Conservation (phyloP, 2,888 invertebrate species). For the Zygogramma bicolorata region DNA sequence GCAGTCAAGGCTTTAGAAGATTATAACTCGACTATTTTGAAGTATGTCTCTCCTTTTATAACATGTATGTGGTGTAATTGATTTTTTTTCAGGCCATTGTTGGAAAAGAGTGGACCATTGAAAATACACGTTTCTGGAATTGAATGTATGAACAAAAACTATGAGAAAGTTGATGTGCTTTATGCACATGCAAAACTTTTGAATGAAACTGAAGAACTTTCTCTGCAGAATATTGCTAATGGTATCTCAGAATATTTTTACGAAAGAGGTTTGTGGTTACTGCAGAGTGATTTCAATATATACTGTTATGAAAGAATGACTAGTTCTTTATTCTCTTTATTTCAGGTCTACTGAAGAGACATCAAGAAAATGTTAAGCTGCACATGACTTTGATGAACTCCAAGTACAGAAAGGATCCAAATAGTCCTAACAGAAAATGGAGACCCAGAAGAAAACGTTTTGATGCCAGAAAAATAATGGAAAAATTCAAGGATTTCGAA, state of each 20-base stretch:
- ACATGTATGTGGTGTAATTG: no score
- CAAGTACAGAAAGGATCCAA: constrained; percentile 49
- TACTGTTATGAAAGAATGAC: background rate
- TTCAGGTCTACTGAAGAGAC: constrained; percentile 70
- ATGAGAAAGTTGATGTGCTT: constrained; percentile 81
- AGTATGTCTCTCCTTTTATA: no score
- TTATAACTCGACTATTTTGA: constrained; percentile 74
- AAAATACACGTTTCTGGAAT: constrained; percentile 79
- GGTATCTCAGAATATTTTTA: constrained; percentile 72
- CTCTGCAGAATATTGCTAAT: constrained; percentile 76
- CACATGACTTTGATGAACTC: constrained; percentile 79
- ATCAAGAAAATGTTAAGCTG: constrained; percentile 78
- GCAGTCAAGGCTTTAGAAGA: constrained; percentile 75
- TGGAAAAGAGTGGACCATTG: constrained; percentile 54
- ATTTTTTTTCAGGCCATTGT: constrained; percentile 56
- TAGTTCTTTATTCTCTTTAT: background rate
- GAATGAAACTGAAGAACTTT: constrained; percentile 66
- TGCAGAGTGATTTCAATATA: constrained; percentile 9
- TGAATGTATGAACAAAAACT: constrained; percentile 93
- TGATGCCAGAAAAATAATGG: constrained; percentile 75
- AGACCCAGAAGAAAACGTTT: constrained; percentile 67
- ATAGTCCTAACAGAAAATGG: constrained; percentile 52
- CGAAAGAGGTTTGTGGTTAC: constrained; percentile 76
- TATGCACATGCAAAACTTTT: constrained; percentile 76
- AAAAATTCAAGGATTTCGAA: constrained; percentile 75